Evolutionary conservation across 2,113 vertebrate species (phyloP).

Genomic region (Plotosus lineatus): DNA sequence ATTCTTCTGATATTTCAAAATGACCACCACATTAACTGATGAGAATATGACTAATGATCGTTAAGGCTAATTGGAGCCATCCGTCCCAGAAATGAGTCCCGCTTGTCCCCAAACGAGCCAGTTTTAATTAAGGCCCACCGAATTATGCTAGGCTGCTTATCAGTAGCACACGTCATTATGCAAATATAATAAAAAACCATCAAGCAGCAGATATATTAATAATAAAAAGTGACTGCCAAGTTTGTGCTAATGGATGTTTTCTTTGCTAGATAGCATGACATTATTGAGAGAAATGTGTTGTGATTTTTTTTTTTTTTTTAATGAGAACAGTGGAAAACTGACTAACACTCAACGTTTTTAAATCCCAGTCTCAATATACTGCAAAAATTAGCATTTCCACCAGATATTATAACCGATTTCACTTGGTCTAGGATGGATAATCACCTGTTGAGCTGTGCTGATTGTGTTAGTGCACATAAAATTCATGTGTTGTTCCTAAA

Average conservation of each 20-base stretch:
- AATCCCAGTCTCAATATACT: not conserved
- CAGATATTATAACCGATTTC: not conserved
- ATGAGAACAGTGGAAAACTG: not conserved
- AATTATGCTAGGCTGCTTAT: constrained; percentile 79
- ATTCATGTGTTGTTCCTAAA: not conserved
- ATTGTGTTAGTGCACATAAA: not conserved
- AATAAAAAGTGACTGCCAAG: constrained; percentile 58
- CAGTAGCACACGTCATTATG: constrained; percentile 74
- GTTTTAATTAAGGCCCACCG: constrained; percentile 77
- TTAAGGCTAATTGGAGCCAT: constrained; percentile 73
- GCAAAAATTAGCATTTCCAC: not conserved
- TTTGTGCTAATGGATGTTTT: constrained; percentile 59
- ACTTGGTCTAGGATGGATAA: not conserved
- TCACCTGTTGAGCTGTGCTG: not conserved
- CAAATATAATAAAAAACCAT: constrained; percentile 74
- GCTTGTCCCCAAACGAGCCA: constrained; percentile 71
- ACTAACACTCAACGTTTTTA: not conserved
- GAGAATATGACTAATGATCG: constrained; percentile 38
- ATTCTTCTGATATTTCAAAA: constrained; percentile 22
- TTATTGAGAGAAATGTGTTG: not conserved
- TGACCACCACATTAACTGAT: constrained; percentile 23
- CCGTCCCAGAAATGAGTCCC: constrained; percentile 74
- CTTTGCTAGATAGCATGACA: constrained; percentile 7
- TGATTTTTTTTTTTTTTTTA: not conserved
- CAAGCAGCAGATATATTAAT: constrained; percentile 65